These are phyloP conservation scores for Onychomys leucogaster DNA, from an alignment of 2,797 vertebrate species.

Conservation along the genomic window DNA sequence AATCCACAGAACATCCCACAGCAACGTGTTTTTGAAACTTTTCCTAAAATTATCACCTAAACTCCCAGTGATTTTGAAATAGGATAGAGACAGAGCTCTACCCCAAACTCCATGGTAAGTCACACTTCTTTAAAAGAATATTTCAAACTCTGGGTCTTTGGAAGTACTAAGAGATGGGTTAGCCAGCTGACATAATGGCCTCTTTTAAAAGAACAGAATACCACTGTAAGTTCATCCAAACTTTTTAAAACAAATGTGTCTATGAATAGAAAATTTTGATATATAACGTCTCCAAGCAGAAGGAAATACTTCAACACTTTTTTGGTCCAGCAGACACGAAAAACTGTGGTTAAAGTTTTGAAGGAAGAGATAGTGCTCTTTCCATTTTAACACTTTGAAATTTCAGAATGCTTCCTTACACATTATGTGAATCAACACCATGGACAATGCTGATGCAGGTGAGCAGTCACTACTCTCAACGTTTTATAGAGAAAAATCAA, in stretches of 20 bases:
- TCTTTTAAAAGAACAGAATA: neutral
- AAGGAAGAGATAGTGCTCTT: neutral
- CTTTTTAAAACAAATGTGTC: neutral
- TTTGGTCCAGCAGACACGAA: neutral
- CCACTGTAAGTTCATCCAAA: neutral
- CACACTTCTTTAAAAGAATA: neutral
- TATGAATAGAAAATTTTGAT: neutral
- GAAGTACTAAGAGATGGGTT: neutral
- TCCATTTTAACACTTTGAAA: neutral
- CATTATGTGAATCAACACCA: neutral
- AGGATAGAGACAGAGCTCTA: neutral
- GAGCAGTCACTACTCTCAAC: neutral
- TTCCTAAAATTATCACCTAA: neutral
- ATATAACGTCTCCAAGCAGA: neutral
- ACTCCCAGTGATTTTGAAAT: neutral
- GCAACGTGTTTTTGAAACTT: neutral
- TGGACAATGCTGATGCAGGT: neutral
- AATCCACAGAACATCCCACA: too few species aligned
- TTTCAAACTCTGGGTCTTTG: neutral
- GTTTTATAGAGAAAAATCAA: neutral
- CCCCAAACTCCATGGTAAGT: neutral
- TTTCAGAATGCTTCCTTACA: neutral
- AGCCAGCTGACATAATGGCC: neutral
- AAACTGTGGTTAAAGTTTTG: neutral
- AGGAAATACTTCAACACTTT: neutral